Base-by-base conservation (phyloP, 2,888 invertebrate species). In the Nemotelus pantherinus region DNA sequence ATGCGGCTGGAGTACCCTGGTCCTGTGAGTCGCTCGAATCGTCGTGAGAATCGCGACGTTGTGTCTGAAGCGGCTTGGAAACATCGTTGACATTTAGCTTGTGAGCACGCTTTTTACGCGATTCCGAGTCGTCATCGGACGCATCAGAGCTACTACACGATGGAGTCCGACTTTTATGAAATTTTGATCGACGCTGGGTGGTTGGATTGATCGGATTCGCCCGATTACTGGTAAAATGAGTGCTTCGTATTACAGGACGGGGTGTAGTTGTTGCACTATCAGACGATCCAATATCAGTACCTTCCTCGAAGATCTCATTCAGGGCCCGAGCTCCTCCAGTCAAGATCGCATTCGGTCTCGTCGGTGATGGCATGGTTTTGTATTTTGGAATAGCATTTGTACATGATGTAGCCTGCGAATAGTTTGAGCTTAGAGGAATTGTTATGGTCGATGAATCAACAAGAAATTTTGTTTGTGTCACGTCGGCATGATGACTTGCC, bases 91-190 rank as follows among this genome's bases (percentile, higher is more conserved):
- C 89, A 76, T 88, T 88, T 77, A 94, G 89, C 84, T 93, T 93
- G 80, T 94, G 92, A 10, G 93, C 92, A 76, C 95, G 90, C 84
- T 95, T 94, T 85, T 95, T 95, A 80, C 94, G 91, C 63, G 91
- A 90, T 84, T 95, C 95, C 74, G 94, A 94, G 84, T 95, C 95
- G 82, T 92, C 92, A 85, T 97, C 97, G 79, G 96, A 96, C 4
- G 97, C 94, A 86, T 98, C 97, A 0, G 97, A 97, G 74, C 96
- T 97, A 82, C 96, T 96, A 85, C 97, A 97, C 75, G 96, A 96
- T 4, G 95, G 94, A n/a, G 93, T 93, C 57, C 93, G 88, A 9
- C 90, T 90, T 84, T 93, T 93, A 81, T 92, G 92, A 82, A 93
- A 90, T 86, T 93, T 93, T 80, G 90, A 90, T 71, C 92, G 89